A percentile compares a stretch with the other conserved stretches of the same genome.
These are phyloP conservation scores for Sandelia bainsii DNA, from an alignment of 2,797 vertebrate genomes.

Conservation along the genomic window DNA sequence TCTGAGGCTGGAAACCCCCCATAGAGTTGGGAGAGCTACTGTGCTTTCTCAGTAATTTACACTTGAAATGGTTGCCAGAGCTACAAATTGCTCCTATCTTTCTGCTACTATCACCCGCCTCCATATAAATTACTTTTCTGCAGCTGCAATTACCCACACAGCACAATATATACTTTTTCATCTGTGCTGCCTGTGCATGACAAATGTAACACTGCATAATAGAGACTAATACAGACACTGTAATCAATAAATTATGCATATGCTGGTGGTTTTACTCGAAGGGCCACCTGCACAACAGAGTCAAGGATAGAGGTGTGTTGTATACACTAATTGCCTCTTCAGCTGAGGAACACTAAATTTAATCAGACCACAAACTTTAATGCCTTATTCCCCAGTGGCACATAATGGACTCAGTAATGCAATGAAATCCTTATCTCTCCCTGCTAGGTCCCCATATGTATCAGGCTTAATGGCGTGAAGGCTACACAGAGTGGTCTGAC, in stretches of 20 bases:
- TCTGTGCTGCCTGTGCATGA: slow-evolving; percentile 31
- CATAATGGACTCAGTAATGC: slow-evolving; percentile 83
- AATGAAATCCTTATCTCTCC: slow-evolving; percentile 81
- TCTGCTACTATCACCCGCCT: slow-evolving; percentile 43
- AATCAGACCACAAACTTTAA: slow-evolving; percentile 84
- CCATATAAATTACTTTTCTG: slow-evolving; percentile 64
- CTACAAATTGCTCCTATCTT: slow-evolving; percentile 61
- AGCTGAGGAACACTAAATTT: slow-evolving; percentile 79
- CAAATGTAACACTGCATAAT: slow-evolving; percentile 55
- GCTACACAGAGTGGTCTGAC: slow-evolving; percentile 64
- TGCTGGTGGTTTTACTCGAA: slow-evolving; percentile 65
- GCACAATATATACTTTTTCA: slow-evolving; percentile 43
- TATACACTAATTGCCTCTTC: slow-evolving; percentile 81
- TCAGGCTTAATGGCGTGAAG: slow-evolving; percentile 79
- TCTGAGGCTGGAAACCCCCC: slow-evolving; percentile 22
- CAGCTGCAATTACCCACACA: slow-evolving; percentile 62
- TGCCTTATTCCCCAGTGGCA: slow-evolving; percentile 71
- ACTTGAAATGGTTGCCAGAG: slow-evolving; percentile 55
- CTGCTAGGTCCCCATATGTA: slow-evolving; percentile 74
- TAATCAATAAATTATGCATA: slow-evolving; percentile 73
- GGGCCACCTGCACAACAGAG: slow-evolving; percentile 71
- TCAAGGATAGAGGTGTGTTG: slow-evolving; percentile 65
- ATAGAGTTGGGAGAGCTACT: slow-evolving; percentile 8
- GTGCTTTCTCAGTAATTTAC: slow-evolving; percentile 36
- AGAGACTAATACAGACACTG: slow-evolving; percentile 58